Evolutionary conservation across 2,797 vertebrate species (phyloP), one percentile per base, ranked within the genome.

Genomic region (Siniperca scherzeri): DNA sequence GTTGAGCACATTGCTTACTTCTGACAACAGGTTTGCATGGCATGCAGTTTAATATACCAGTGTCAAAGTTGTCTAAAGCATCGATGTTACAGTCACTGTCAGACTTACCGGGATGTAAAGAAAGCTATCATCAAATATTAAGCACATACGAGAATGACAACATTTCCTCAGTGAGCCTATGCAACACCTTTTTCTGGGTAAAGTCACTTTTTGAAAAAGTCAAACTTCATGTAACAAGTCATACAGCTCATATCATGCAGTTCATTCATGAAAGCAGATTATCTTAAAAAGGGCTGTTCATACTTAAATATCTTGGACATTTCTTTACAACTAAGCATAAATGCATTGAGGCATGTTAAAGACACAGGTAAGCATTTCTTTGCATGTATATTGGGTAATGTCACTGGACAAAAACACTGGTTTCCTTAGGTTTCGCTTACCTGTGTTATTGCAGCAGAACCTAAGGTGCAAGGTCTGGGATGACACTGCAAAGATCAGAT

Each of bases 371-470:
- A 93, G 93, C 93, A 93, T 90, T 91, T 90, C 55, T 89, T 90
- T 89, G 92, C 93, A 95, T 85, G 79, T 82, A 85, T 86, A 89
- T 77, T 61, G 77, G 48, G 81, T 93, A 80, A 92, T 89, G 83
- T 95, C 92, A 95, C 93, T 94, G 91, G 93, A 95, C 93, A 91
- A 87, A 84, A 94, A 94, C 87, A 95, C 90, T 93, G 64, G 77
- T 91, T 94, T 97, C 97, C 97, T 99, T 98, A 99, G 97, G 97
- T 97, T 97, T 97, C 96, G 97, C 99, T 99, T 99, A 99, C 99
- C 99, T 99, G 98, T 96, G 97, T 97, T 97, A 98, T 96, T 97
- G 98, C 97, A 97, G 98, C 98, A 98, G 97, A 99, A 99, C 98
- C 98, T 99, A 99, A 99, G 97, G 97, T 98, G 97, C 97, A 98